Percentiles rank a stretch among this genome's conserved stretches.
Conservation (phyloP, 53 echinoderm and acorn worm genomes). For the Arbacia lixula region DNA sequence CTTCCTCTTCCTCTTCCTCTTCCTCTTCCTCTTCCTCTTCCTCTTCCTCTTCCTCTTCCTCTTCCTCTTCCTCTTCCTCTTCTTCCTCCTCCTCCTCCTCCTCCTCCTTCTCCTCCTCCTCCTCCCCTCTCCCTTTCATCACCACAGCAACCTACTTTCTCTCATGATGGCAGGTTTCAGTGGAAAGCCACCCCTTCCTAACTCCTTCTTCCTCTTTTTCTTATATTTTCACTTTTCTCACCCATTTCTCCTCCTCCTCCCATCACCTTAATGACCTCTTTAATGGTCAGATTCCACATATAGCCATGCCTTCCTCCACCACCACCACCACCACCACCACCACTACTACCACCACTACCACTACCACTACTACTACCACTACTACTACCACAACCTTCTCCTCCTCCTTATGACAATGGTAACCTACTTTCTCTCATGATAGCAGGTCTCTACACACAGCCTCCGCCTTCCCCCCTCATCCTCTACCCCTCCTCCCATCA, state of each 20-base stretch:
- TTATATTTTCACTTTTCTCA: not conserved
- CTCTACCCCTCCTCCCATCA: not conserved
- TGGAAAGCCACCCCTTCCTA: conserved; percentile 88
- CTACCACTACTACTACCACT: not conserved
- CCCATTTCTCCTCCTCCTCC: not conserved
- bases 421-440: conserved; percentile 88
- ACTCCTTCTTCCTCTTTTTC: not conserved
- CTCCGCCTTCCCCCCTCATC: conserved; percentile 73
- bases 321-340: not conserved
- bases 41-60: not conserved
- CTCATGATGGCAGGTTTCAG: conserved; percentile 97
- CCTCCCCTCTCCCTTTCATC: not conserved
- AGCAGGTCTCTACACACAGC: conserved; percentile 80
- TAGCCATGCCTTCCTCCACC: not conserved
- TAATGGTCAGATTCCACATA: not conserved
- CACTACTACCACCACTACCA: not conserved
- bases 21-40: not conserved
- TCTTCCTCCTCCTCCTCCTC: conserved; percentile 11
- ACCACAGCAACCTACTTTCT: conserved; percentile 72
- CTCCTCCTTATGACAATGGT: not conserved
- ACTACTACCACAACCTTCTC: not conserved
- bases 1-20: not conserved
- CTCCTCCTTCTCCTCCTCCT: conserved; percentile 1
- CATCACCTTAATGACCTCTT: not conserved
- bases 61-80: not conserved